Evolutionary conservation across 2,888 invertebrate species (phyloP).

Genomic region (Standfussiana lucernea): DNA sequence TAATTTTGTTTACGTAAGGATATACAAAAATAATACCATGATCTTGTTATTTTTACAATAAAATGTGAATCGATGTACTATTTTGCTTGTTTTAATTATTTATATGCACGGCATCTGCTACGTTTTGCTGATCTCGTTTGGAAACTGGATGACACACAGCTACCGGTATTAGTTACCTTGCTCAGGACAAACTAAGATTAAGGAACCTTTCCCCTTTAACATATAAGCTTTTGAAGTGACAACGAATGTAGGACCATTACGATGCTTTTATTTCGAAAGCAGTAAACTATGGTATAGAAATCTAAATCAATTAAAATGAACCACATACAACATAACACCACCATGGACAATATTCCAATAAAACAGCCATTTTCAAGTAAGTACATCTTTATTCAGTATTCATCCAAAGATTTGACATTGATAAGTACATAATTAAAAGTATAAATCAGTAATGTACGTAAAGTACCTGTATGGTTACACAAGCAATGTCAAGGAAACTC

Average conservation of each 20-base stretch:
- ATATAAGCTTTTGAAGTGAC: too few species aligned
- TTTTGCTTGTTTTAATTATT: constrained; percentile 7
- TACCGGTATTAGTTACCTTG: background rate
- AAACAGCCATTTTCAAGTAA: constrained; percentile 49
- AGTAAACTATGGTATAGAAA: background rate
- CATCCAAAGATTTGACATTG: constrained; percentile 61
- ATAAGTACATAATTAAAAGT: constrained; percentile 58
- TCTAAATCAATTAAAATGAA: background rate
- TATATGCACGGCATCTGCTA: too few species aligned
- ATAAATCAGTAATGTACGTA: constrained; percentile 47
- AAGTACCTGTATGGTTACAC: constrained; percentile 43
- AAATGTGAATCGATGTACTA: constrained; percentile 60
- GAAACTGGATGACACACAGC: background rate
- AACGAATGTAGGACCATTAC: background rate
- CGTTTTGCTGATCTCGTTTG: background rate
- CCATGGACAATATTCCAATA: constrained; percentile 4
- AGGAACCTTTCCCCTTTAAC: background rate
- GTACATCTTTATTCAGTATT: constrained; percentile 66
- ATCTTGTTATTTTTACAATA: constrained; percentile 75
- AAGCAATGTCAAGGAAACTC: constrained; percentile 33
- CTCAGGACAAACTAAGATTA: background rate
- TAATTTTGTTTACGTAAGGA: constrained; percentile 67
- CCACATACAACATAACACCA: too few species aligned
- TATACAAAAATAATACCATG: constrained; percentile 67
- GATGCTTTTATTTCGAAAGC: background rate